Evolutionary conservation across 1,140 invertebrate genomes (phyloP).

Genomic region (Cydia splendana): DNA sequence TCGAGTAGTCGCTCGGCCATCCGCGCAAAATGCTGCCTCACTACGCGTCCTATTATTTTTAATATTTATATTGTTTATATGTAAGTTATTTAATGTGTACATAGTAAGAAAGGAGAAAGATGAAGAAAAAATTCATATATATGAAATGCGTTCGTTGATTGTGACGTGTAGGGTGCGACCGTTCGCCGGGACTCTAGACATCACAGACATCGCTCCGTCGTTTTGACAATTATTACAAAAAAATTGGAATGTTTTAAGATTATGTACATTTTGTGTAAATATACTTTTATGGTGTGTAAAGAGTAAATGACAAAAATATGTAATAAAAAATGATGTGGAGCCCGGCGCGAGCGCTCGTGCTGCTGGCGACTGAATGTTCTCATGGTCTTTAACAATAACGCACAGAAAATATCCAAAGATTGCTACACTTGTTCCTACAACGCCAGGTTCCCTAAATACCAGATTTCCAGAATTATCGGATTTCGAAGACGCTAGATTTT

Average conservation of each 20-base stretch:
- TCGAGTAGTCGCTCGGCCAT: slow-evolving; percentile 18
- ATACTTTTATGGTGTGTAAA: slow-evolving; percentile 63
- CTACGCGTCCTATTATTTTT: slow-evolving; percentile 58
- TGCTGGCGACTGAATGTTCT: background rate
- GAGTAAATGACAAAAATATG: slow-evolving; percentile 69
- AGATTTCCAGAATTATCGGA: background rate
- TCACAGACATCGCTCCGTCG: slow-evolving; percentile 8
- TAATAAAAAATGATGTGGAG: slow-evolving; percentile 36
- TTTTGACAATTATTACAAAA: slow-evolving; percentile 36
- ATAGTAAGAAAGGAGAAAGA: slow-evolving; percentile 66
- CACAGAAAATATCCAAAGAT: background rate
- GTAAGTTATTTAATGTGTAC: slow-evolving; percentile 75
- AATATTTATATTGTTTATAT: slow-evolving; percentile 74
- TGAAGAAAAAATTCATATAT: slow-evolving; percentile 48
- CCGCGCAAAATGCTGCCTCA: slow-evolving; percentile 45
- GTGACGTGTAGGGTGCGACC: slow-evolving; percentile 11
- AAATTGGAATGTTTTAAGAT: slow-evolving; percentile 64
- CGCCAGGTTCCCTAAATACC: background rate
- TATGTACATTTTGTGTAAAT: slow-evolving; percentile 66
- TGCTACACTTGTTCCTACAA: background rate
- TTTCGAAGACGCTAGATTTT: background rate
- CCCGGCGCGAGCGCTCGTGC: background rate
- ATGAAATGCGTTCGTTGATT: background rate
- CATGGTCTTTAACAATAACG: background rate
- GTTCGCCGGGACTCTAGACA: slow-evolving; percentile 4